These are phyloP conservation scores for Epinotia brunnichana DNA, from an alignment of 2,888 invertebrate species.

Conservation along the genomic window DNA sequence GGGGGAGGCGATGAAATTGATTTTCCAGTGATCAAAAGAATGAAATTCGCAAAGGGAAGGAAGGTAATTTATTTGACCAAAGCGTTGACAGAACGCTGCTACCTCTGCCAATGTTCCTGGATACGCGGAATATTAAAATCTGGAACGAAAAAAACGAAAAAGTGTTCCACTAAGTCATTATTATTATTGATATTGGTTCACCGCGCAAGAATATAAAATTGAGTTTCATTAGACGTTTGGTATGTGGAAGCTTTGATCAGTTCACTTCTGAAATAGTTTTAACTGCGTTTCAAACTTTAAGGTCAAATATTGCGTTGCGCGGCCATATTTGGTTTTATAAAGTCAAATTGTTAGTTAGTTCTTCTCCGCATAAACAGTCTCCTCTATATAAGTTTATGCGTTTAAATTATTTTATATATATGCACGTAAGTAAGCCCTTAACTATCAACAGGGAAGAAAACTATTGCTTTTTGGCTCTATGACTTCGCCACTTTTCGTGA, in stretches of 20 bases:
- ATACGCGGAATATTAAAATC: slow-evolving; percentile 43
- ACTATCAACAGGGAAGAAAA: no score
- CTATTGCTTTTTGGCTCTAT: no score
- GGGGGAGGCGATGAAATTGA: slow-evolving; percentile 64
- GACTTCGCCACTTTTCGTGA: no score
- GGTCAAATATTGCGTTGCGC: neutral
- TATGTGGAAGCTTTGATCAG: neutral
- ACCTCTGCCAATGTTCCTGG: slow-evolving; percentile 40
- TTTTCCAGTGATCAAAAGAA: slow-evolving; percentile 75
- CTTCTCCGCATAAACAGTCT: no score
- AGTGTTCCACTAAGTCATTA: slow-evolving; percentile 36
- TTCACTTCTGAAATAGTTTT: neutral
- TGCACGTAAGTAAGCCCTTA: no score
- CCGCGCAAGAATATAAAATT: neutral
- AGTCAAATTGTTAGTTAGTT: no score
- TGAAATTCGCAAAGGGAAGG: slow-evolving; percentile 69
- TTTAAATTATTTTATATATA: no score
- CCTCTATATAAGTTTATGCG: no score
- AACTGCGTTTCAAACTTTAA: neutral
- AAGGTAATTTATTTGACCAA: slow-evolving; percentile 72
- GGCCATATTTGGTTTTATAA: neutral
- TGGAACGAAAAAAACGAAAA: slow-evolving; percentile 35
- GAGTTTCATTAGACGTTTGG: neutral
- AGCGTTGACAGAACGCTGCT: slow-evolving; percentile 56
- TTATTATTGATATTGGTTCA: slow-evolving; percentile 31